These are phyloP conservation scores for Lasioglossum zephyrum DNA, from an alignment of 2,888 invertebrate genomes.

Conservation along the genomic window DNA sequence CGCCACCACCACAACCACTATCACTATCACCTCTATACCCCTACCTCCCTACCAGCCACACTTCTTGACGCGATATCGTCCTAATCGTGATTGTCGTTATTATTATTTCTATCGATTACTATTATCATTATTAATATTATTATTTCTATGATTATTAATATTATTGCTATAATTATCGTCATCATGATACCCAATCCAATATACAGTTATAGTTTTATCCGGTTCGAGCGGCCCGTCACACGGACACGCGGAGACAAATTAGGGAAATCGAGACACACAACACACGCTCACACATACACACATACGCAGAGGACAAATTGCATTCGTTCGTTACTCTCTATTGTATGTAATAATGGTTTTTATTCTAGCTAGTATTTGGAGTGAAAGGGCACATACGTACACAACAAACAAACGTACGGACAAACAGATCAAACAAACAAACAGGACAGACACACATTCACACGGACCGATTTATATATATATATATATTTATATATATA, in stretches of 20 bases:
- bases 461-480: slow-evolving; percentile 30
- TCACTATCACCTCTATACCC: not conserved
- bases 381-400: slow-evolving; percentile 71
- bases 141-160: slow-evolving; percentile 60
- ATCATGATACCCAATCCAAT: slow-evolving; percentile 46
- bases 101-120: slow-evolving; percentile 55
- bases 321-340: slow-evolving; percentile 63
- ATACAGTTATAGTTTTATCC: slow-evolving; percentile 40
- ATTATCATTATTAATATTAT: slow-evolving; percentile 55
- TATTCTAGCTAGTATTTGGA: slow-evolving; percentile 66
- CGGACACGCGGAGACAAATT: slow-evolving; percentile 2
- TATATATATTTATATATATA: slow-evolving; percentile 30
- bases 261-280: not conserved
- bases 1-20: not conserved
- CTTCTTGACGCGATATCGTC: slow-evolving; percentile 27
- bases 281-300: not conserved
- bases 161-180: slow-evolving; percentile 54
- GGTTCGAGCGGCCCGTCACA: slow-evolving; percentile 31
- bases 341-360: slow-evolving; percentile 65
- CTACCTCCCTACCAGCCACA: not conserved
- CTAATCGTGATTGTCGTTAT: slow-evolving; percentile 53
- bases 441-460: not conserved
- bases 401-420: not conserved
- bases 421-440: slow-evolving; percentile 28
- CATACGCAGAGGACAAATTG: slow-evolving; percentile 19